Evolutionary conservation across 1,140 invertebrate species (phyloP).

Genomic region (Leptinotarsa texana): DNA sequence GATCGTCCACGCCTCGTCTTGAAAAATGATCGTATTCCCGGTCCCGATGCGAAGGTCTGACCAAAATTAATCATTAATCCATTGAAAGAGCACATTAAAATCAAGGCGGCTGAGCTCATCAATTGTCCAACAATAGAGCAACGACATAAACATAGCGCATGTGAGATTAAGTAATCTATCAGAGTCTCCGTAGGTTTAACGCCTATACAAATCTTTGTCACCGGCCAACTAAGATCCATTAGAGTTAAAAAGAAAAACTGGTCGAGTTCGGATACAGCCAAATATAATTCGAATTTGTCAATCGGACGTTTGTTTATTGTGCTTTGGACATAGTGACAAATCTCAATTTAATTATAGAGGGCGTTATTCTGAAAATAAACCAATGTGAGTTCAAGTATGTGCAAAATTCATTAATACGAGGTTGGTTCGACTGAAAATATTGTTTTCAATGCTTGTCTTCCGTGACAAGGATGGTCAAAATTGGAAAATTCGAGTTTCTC

Average conservation of each 20-base stretch:
- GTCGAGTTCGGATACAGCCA: slow-evolving; percentile 18
- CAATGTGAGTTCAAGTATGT: not conserved
- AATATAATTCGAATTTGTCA: slow-evolving; percentile 28
- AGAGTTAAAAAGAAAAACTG: slow-evolving; percentile 21
- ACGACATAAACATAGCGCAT: slow-evolving; percentile 41
- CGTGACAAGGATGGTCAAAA: too few relatives aligned
- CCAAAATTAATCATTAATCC: slow-evolving; percentile 41
- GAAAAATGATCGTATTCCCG: slow-evolving; percentile 27
- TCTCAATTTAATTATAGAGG: slow-evolving; percentile 23
- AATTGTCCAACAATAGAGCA: slow-evolving; percentile 43
- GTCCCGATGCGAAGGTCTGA: slow-evolving; percentile 5
- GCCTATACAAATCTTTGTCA: slow-evolving; percentile 33
- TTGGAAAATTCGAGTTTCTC: too few relatives aligned
- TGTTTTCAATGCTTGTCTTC: too few relatives aligned
- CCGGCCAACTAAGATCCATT: slow-evolving; percentile 29
- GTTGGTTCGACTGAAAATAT: not conserved
- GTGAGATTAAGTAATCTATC: slow-evolving; percentile 42
- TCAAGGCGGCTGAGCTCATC: slow-evolving; percentile 42
- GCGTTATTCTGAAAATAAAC: not conserved
- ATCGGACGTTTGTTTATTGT: slow-evolving; percentile 22
- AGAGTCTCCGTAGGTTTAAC: slow-evolving; percentile 33
- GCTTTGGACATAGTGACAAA: not conserved
- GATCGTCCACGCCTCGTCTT: slow-evolving; percentile 19
- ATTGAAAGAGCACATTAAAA: slow-evolving; percentile 40
- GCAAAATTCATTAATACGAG: not conserved